These are phyloP conservation scores for Leptinotarsa undecemlineata DNA, from an alignment of 1,140 invertebrate species.

Conservation along the genomic window DNA sequence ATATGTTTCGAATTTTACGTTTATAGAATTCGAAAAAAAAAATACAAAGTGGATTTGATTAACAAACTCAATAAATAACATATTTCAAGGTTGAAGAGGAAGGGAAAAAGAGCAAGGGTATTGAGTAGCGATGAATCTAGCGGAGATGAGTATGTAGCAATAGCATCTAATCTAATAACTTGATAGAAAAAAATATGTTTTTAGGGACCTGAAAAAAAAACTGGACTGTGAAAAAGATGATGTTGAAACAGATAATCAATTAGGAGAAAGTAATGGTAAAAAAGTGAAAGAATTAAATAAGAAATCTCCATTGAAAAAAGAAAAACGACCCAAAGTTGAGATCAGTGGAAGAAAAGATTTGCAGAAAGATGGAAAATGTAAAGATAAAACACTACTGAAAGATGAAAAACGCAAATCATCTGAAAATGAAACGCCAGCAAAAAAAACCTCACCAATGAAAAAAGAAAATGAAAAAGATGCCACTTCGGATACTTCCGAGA, in stretches of 20 bases:
- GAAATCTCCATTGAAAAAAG: neutral
- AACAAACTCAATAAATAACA: no score
- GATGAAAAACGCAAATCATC: neutral
- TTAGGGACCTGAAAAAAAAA: conserved; percentile 16
- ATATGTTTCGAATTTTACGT: no score
- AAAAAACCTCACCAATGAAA: neutral
- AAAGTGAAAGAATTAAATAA: neutral
- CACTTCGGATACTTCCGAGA: neutral
- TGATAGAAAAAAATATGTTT: conserved; percentile 17
- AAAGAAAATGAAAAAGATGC: neutral
- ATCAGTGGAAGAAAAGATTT: neutral
- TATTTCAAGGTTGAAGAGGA: neutral
- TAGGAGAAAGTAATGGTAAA: conserved; percentile 25
- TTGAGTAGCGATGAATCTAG: conserved; percentile 29
- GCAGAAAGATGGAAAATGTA: neutral
- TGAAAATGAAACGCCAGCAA: neutral
- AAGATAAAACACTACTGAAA: neutral
- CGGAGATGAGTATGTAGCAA: conserved; percentile 20
- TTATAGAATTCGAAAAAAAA: no score
- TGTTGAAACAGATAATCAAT: conserved; percentile 34
- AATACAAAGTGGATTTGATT: no score
- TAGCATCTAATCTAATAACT: conserved; percentile 9
- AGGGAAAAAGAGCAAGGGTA: conserved; percentile 21
- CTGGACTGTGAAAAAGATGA: conserved; percentile 16
- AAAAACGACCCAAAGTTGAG: conserved; percentile 2